A percentile compares a stretch with the other conserved stretches of the same genome.
phyloP scores from a whole-genome alignment of 2,113 vertebrate genomes.

The Chrysochloris asiatica region DNA sequence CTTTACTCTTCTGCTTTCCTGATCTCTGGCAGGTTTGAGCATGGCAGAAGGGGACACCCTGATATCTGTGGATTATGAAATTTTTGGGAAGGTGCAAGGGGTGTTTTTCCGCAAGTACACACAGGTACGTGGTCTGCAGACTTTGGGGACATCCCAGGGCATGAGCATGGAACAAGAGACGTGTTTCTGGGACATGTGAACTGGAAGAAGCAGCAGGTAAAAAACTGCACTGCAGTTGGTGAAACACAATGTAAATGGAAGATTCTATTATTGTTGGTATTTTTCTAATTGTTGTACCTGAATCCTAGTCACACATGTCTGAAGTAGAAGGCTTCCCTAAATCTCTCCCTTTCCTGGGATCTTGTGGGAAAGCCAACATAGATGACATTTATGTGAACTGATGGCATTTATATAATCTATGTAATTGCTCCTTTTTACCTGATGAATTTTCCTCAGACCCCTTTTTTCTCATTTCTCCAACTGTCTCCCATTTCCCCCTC shows the following conservation, averaged over 20 bases:
- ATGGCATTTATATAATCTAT: background rate
- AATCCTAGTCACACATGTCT: background rate
- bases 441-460: conserved; percentile 25
- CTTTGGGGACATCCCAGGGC: background rate
- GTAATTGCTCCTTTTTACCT: background rate
- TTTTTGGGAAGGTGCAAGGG: conserved; percentile 94
- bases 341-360: background rate
- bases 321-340: background rate
- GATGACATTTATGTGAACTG: background rate
- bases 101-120: conserved; percentile 97
- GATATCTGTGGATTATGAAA: conserved; percentile 93
- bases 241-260: background rate
- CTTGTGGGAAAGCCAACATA: background rate
- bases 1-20: conserved; percentile 47
- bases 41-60: conserved; percentile 89
- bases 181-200: background rate
- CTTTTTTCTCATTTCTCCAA: background rate
- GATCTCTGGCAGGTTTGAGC: conserved; percentile 63
- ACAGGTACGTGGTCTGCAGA: conserved; percentile 85
- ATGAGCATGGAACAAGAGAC: background rate
- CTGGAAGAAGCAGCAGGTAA: background rate
- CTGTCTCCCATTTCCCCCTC: fast-evolving
- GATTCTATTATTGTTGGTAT: background rate
- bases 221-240: background rate
- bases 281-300: background rate